Conservation (phyloP, 2,888 invertebrate genomes). For the Oxytorus armatus region DNA sequence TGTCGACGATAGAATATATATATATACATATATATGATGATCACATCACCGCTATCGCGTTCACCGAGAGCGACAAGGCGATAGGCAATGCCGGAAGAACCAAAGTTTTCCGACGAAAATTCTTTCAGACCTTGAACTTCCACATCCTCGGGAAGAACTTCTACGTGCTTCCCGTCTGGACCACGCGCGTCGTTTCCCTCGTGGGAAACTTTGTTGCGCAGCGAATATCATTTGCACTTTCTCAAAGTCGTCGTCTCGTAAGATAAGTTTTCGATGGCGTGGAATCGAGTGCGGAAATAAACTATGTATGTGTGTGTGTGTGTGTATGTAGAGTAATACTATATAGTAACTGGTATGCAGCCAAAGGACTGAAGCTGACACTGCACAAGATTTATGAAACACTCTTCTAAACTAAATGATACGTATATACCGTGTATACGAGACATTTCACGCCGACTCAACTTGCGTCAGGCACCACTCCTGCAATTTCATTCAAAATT, state of each 20-base stretch:
- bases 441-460: background rate
- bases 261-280: slow-evolving; percentile 57
- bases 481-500: too few relatives aligned
- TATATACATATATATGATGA: too few relatives aligned
- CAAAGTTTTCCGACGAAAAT: slow-evolving; percentile 54
- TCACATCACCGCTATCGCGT: background rate
- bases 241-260: slow-evolving; percentile 19
- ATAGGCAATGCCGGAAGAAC: slow-evolving; percentile 1
- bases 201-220: slow-evolving; percentile 26
- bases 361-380: slow-evolving; percentile 34
- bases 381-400: slow-evolving; percentile 53
- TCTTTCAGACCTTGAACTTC: slow-evolving; percentile 53
- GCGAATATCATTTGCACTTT: slow-evolving; percentile 57
- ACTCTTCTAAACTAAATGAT: slow-evolving; percentile 40
- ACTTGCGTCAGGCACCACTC: too few relatives aligned
- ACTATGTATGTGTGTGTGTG: background rate
- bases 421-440: background rate
- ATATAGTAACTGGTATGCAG: background rate
- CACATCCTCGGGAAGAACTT: slow-evolving; percentile 17
- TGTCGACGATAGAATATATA: slow-evolving; percentile 22
- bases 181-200: slow-evolving; percentile 5
- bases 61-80: slow-evolving; percentile 2
- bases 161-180: background rate
- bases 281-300: slow-evolving; percentile 33
- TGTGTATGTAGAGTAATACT: too few relatives aligned